Base-by-base conservation (phyloP, 1,140 invertebrate genomes). In the Drosophila pruinosa region DNA sequence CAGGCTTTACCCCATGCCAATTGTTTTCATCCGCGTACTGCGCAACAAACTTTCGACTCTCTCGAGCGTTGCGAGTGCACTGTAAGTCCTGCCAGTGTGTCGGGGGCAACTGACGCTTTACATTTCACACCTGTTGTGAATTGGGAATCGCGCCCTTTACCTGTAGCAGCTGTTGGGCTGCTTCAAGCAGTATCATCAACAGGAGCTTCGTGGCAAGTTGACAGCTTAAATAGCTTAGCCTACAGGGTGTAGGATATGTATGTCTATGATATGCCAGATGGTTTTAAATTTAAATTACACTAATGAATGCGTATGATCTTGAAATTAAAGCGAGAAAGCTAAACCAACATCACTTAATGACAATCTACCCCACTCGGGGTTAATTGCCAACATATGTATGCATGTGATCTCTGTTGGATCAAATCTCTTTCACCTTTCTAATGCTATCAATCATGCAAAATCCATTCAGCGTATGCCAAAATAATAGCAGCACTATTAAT, bases 91-190 rank as follows among this genome's bases (percentile, higher is more conserved):
- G 21, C n/a, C 10, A 53, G n/a, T n/a, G n/a, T 62, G 38, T 68
- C 63, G 72, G 68, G 72, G 48, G 24, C 34, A 52, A 45, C 75
- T 62, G 48, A 28, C 57, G 65, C 67, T 72, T 77, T 62, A 70
- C 69, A 69, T 75, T 86, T 85, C 81, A 67, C 81, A 85, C 81
- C 81, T 85, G 81, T 76, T 86, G 58, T 71, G 61, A 78, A 72
- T 76, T 74, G 58, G 68, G 62, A 79, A 70, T 80, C 67, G 31
- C 52, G 52, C 52, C 22, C 47, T 45, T 21, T 58, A 52, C 19
- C 56, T 74, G 14, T 14, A 47, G 59, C 62, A 53, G 62, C 45
- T 63, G 71, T 47, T 26, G 15, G 26, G 47, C 22, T 31, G 28
- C n/a, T 56, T 43, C 54, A 39, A 34, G 62, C 24, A 34, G 38